phyloP scores from a whole-genome alignment of 1,140 invertebrate species.

The Adoxophyes honmai region DNA sequence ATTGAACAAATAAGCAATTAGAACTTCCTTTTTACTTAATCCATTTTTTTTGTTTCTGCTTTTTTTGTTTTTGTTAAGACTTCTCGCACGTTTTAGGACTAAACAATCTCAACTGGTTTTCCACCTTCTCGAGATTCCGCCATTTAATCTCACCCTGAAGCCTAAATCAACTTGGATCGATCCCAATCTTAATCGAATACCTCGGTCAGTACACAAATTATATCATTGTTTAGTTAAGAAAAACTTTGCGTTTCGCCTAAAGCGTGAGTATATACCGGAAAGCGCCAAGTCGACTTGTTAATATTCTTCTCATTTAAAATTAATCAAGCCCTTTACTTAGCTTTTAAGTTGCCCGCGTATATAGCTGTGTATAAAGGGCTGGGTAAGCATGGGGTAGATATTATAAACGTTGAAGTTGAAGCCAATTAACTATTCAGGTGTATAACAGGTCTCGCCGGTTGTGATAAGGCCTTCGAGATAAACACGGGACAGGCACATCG shows the following conservation, averaged over 20 bases:
- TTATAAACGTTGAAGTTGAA: neutral
- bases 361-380: neutral
- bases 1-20: too few relatives aligned
- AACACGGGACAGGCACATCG: neutral
- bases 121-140: too few relatives aligned
- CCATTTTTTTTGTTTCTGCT: too few relatives aligned
- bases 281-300: conserved; percentile 4
- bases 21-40: too few relatives aligned
- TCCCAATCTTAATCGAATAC: too few relatives aligned
- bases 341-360: conserved; percentile 10
- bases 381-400: neutral
- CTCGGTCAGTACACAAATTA: neutral
- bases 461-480: conserved; percentile 2
- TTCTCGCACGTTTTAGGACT: too few relatives aligned
- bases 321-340: conserved; percentile 11
- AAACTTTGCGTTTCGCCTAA: neutral
- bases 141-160: too few relatives aligned
- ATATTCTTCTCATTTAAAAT: conserved; percentile 19
- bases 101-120: too few relatives aligned
- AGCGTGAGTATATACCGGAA: conserved; percentile 1
- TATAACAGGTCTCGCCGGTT: neutral
- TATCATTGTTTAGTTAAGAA: neutral
- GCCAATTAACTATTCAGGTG: conserved; percentile 6
- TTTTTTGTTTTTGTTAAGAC: too few relatives aligned
- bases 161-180: too few relatives aligned